A percentile compares a stretch with the other conserved stretches of the same genome.
These are phyloP conservation scores for Ptychobarbus kaznakovi DNA, from an alignment of 2,797 vertebrate genomes.

Conservation along the genomic window DNA sequence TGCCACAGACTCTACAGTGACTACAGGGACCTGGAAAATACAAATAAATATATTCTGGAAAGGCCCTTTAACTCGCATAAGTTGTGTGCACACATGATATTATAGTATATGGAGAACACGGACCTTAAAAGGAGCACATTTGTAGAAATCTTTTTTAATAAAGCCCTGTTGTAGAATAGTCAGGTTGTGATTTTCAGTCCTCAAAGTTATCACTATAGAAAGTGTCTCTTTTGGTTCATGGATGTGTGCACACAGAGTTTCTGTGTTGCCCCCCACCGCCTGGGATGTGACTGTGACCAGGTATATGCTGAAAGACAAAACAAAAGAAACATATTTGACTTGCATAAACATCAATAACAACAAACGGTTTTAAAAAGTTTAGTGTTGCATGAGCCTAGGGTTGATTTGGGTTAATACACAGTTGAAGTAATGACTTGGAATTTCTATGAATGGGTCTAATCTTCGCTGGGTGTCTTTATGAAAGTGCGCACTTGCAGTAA, in stretches of 20 bases:
- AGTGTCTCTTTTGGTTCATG: conserved; percentile 49
- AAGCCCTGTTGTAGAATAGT: conserved; percentile 56
- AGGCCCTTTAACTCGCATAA: too few relatives aligned
- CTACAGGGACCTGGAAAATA: conserved; percentile 74
- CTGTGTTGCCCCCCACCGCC: conserved; percentile 65
- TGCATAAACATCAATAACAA: not conserved
- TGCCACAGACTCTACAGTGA: conserved; percentile 66
- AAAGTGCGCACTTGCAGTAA: too few relatives aligned
- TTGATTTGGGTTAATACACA: too few relatives aligned
- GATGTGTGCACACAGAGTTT: conserved; percentile 74
- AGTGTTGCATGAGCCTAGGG: not conserved
- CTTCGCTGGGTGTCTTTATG: too few relatives aligned
- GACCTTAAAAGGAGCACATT: conserved; percentile 55
- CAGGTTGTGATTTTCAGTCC: not conserved
- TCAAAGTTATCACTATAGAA: conserved; percentile 60
- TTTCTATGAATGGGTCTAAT: too few relatives aligned
- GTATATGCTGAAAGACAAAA: conserved; percentile 66
- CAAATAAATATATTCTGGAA: not conserved
- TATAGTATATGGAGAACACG: not conserved
- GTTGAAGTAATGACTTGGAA: too few relatives aligned
- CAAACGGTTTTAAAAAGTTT: not conserved
- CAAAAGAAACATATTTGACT: not conserved
- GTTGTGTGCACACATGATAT: not conserved
- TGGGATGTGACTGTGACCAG: conserved; percentile 73
- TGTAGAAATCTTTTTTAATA: conserved; percentile 64